Evolutionary conservation across 1,140 invertebrate species (phyloP), one percentile per base, ranked within the genome.

Genomic region (Platyscapa corneri): DNA sequence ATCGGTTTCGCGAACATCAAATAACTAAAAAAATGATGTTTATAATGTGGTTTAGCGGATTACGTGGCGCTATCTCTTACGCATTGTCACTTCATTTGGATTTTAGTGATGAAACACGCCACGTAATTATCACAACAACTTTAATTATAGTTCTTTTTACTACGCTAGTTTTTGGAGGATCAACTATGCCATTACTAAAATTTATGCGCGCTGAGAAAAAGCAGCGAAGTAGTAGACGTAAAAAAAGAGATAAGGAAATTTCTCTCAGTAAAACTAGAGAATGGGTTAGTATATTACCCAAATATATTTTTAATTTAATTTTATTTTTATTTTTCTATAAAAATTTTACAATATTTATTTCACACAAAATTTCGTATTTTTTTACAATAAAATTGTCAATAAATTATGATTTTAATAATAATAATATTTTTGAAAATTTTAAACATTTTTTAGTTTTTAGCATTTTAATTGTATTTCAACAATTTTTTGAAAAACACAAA

Each of bases 11-110:
- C 46, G 98, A 99, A 91, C 98, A 99, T 93, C 98, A 98, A 93
- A 99, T 99, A 75, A 99, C 98, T 0, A 97, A 96, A 90, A 98
- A 98, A 93, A 99, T 99, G 97, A 99, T 99, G 96, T 99, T 99
- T 90, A 99, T 99, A 74, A 99, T 99, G 98, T 99, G 98, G 98
- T 99, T 99, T 90, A 99, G 98, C 92, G 98, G 98, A 74, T 94
- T 99, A 85, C 95, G 99, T 70, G 99, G 99, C 56, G 99, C 99
- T 27, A 99, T 99, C 93, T 98, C 98, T 0, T 99, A 99, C 94
- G 99, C 99, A 8, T 93, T 99, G 0, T 99, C 98, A 18, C 95
- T 99, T 53, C 98, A 99, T 94, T 95, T 99, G 86, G 97, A 99
- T 88, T 97, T 99, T 91, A 97, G 97, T 86, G 96, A 97, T 92